These are phyloP conservation scores for Drosophila chauvacae DNA, from an alignment of 1,140 invertebrate genomes.

Conservation along the genomic window DNA sequence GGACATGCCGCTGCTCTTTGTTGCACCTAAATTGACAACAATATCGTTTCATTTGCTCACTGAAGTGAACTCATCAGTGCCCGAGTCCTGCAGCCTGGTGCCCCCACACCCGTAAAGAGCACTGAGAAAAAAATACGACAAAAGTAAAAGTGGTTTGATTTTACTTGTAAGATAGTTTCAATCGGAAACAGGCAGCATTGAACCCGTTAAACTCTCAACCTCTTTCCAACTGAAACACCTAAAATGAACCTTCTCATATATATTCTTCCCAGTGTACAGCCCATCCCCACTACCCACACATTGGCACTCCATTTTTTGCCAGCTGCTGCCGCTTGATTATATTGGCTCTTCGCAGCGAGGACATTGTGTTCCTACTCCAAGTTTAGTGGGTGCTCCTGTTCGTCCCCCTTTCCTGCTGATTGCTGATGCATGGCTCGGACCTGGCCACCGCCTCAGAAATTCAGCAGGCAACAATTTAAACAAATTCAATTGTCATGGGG, in stretches of 20 bases:
- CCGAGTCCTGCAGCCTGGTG: conserved; percentile 42
- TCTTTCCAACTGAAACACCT: background rate
- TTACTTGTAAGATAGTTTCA: too few relatives aligned
- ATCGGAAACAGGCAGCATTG: too few relatives aligned
- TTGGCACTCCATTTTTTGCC: conserved; percentile 71
- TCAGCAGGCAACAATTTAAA: conserved; percentile 70
- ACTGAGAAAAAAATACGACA: background rate
- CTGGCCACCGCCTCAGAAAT: conserved; percentile 8
- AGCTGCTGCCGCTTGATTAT: conserved; percentile 74
- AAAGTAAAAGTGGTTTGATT: background rate
- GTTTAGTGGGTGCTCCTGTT: conserved; percentile 36
- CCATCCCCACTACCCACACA: conserved; percentile 29
- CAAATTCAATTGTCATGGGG: conserved; percentile 65
- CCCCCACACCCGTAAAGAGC: background rate
- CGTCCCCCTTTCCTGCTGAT: conserved; percentile 27
- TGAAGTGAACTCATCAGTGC: conserved; percentile 81
- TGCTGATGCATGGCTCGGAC: conserved; percentile 44
- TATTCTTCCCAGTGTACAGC: conserved; percentile 1
- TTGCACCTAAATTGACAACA: conserved; percentile 83
- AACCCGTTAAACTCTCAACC: background rate
- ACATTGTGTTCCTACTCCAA: conserved; percentile 52
- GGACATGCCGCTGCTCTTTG: conserved; percentile 68
- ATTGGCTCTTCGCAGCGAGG: conserved; percentile 57
- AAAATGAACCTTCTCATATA: background rate
- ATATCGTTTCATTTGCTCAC: conserved; percentile 82